These are phyloP conservation scores for Sycophila texana DNA, from an alignment of 2,888 invertebrate species.

Conservation along the genomic window DNA sequence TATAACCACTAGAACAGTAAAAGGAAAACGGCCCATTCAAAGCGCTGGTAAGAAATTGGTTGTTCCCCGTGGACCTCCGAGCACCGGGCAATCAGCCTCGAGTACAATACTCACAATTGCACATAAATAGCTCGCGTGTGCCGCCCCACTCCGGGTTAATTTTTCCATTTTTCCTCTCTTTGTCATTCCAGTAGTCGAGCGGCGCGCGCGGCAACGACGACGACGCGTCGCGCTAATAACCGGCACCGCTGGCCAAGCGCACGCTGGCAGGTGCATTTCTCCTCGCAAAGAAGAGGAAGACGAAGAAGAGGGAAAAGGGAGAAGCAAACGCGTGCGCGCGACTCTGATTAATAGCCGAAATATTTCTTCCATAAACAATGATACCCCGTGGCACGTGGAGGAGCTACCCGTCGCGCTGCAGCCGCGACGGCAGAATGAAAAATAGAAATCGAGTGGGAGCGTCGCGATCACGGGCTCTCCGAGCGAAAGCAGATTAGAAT, in stretches of 20 bases:
- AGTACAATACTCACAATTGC: background rate
- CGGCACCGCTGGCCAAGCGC: constrained; percentile 9
- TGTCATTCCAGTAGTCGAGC: constrained; percentile 6
- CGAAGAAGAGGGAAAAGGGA: background rate
- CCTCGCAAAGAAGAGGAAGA: background rate
- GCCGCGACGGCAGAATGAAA: constrained; percentile 39
- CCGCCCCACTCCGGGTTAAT: background rate
- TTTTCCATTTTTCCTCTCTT: too few species aligned
- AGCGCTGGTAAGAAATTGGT: too few species aligned
- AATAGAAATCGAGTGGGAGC: constrained; percentile 53
- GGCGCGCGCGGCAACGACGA: background rate
- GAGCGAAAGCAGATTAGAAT: constrained; percentile 58
- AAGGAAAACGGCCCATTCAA: too few species aligned
- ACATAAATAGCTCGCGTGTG: background rate
- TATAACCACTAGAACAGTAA: too few species aligned
- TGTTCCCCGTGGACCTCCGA: too few species aligned
- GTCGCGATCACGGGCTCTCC: constrained; percentile 1
- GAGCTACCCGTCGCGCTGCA: constrained; percentile 9
- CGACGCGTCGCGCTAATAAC: constrained; percentile 55
- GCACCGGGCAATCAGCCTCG: background rate
- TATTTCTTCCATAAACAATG: constrained; percentile 72
- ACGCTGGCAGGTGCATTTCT: constrained; percentile 57
- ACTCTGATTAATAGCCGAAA: constrained; percentile 71
- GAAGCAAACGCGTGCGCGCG: constrained; percentile 51
- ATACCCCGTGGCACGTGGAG: constrained; percentile 59